Base-by-base conservation (phyloP, 2,113 vertebrate genomes). In the Propithecus coquereli region DNA sequence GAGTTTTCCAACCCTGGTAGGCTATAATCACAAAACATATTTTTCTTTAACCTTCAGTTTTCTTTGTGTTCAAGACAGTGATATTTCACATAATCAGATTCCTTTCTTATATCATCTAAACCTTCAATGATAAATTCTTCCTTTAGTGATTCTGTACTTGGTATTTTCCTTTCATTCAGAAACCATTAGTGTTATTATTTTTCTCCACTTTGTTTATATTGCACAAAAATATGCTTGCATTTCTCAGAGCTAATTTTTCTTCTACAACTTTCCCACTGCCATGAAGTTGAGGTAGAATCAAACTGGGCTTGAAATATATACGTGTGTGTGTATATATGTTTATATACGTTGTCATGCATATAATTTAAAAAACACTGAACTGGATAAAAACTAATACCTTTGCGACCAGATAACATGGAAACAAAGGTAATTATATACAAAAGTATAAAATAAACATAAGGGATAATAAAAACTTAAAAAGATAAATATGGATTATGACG, bases 21-120 rank as follows among this genome's bases (percentile, higher is more conserved):
- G 73, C 25, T 80, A 70, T 27, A 89, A 70, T 92, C 71, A 90
- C 52, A 90, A 81, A 92, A 47, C 13, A n/a, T 2, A 27, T 94
- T 84, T 94, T 95, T 10, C 73, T 59, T 96, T 6, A 73, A 63
- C 47, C 40, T 83, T 94, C 54, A 25, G 23, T 87, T 94, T 94
- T 88, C 70, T 83, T 54, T 86, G 27, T 59, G 27, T 83, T 87
- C 43, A 93, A 83, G 57, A 94, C 8, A 90, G 8, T 83, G 25
- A 82, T 83, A 87, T 65, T 92, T 94, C 77, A 96, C 52, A 95
- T 43, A 74, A 80, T 94, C 37, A 71, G 43, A 89, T 76, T 66
- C 27, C 23, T 71, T 94, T 86, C 57, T 90, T 92, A 43, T 50
- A 23, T 91, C 59, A 83, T 17, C 85, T 83, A 92, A 89, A 32